Base-by-base conservation (phyloP, 2,888 invertebrate genomes). In the Trichacis sp. region DNA sequence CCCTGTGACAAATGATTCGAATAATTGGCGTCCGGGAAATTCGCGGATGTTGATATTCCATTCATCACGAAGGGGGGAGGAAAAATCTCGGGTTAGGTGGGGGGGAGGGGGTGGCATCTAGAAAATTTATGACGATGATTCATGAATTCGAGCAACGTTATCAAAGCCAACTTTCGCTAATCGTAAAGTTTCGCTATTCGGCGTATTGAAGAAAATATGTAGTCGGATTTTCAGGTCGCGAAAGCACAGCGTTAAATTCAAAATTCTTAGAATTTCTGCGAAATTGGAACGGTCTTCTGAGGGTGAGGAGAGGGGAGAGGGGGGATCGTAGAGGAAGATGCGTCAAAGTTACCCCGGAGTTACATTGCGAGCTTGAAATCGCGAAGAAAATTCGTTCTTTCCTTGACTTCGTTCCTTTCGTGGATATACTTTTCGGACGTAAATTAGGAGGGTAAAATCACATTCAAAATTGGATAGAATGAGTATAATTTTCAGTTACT, bases 261-360 rank as follows among this genome's bases (percentile, higher is more conserved):
- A 73, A 77, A 79, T 79, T 77, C 78, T 77, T 69, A 67, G 74
- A 72, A 80, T 79, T 80, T 78, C 72, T 62, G 64, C 69, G 73
- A 74, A 75, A 75, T 75, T 75, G 75, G 74, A 77, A 74, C 73
- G 74, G 69, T 74, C 67, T 64, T 72, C 69, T 65, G 57, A 64
- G 52, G 55, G 29, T 68, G 66, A 51, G 40, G 61, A 54, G 65
- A 51, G 62, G 42, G 62, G 50, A 57, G 55, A n/a, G n/a, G n/a
- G n/a, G n/a, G n/a, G n/a, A n/a, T n/a, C n/a, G n/a, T n/a, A n/a
- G n/a, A 51, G 46, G 36, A 30, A 40, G 57, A 15, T 65, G 46
- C 60, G 24, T 24, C 24, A 24, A 24, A 24, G 5, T 40, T 40
- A 14, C 40, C 4, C 9, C 14, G 14, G 61, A 69, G 66, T 69